Evolutionary conservation across 2,797 vertebrate genomes (phyloP), one percentile per base, ranked within the genome.

Genomic region (Poecilia gillii): DNA sequence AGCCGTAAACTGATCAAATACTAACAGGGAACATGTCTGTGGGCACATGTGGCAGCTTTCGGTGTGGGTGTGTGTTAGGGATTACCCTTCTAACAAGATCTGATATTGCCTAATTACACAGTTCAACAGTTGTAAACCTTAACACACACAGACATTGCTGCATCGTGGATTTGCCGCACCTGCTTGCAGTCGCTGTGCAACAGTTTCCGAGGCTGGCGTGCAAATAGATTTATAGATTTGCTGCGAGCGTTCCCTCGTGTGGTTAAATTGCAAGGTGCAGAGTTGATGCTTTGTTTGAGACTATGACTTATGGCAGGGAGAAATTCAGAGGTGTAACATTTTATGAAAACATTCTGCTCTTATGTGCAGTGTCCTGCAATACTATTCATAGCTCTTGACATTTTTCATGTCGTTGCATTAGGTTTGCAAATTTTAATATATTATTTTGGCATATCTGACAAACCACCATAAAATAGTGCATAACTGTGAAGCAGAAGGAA

Each of bases 61-160:
- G 70, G 74, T 89, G 88, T 78, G 81, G 66, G 80, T 88, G 88
- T 88, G 85, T 85, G 84, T 81, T 83, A 87, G 75, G 87, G 82
- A 91, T 91, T 88, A 85, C 84, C 80, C 84, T 83, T 84, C 80
- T 79, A 89, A 84, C 81, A 81, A 74, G 85, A 90, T 93, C 81
- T 87, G 83, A 92, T 92, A 86, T 90, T 89, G 83, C 78, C 82
- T 91, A 87, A 91, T 91, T 91, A 88, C 86, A 89, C 87, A 89
- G 89, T 88, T 90, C 87, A 89, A 85, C 90, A 91, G 87, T 86
- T 91, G 85, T 88, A 83, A 82, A 85, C 82, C 73, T 89, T 72
- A 74, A 84, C 72, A 73, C 43, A n/a, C 85, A 86, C 73, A 80
- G 53, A 36, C 76, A 72, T 83, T 87, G 82, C 91, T 90, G 88